phyloP scores from a whole-genome alignment of 2,888 invertebrate species.

The Agrypnus murinus region DNA sequence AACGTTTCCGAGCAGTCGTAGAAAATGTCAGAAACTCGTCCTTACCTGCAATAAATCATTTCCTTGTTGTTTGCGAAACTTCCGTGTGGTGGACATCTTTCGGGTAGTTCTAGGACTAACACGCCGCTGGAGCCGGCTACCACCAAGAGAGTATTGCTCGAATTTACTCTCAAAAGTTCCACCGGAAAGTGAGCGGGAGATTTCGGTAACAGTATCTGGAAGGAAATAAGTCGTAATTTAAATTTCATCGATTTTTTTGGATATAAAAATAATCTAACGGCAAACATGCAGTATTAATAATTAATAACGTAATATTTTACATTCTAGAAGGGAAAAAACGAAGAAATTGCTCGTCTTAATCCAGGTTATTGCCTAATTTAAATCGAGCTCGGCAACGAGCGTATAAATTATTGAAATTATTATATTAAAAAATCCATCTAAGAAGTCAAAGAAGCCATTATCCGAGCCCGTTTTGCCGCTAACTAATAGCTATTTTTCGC shows the following conservation, averaged over 20 bases:
- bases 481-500: slow-evolving; percentile 70
- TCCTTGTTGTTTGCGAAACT: slow-evolving; percentile 81
- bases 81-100: slow-evolving; percentile 81
- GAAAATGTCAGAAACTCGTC: background rate
- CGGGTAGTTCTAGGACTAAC: slow-evolving; percentile 81
- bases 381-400: slow-evolving; percentile 64
- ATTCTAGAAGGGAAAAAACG: slow-evolving; percentile 43
- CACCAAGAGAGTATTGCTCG: slow-evolving; percentile 79
- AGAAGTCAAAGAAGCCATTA: slow-evolving; percentile 79
- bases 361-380: slow-evolving; percentile 72
- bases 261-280: background rate
- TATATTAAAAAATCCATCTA: slow-evolving; percentile 85
- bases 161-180: slow-evolving; percentile 79
- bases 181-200: slow-evolving; percentile 82
- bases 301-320: slow-evolving; percentile 48
- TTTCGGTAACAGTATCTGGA: slow-evolving; percentile 81
- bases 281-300: slow-evolving; percentile 45
- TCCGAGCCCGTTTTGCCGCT: slow-evolving; percentile 69
- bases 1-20: background rate
- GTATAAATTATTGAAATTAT: slow-evolving; percentile 79
- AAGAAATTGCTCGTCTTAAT: slow-evolving; percentile 62
- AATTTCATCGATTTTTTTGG: background rate
- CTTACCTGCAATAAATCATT: slow-evolving; percentile 83
- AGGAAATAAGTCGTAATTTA: slow-evolving; percentile 56
- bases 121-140: slow-evolving; percentile 83